Base-by-base conservation (phyloP, 2,888 invertebrate genomes). In the Cephonodes hylas region DNA sequence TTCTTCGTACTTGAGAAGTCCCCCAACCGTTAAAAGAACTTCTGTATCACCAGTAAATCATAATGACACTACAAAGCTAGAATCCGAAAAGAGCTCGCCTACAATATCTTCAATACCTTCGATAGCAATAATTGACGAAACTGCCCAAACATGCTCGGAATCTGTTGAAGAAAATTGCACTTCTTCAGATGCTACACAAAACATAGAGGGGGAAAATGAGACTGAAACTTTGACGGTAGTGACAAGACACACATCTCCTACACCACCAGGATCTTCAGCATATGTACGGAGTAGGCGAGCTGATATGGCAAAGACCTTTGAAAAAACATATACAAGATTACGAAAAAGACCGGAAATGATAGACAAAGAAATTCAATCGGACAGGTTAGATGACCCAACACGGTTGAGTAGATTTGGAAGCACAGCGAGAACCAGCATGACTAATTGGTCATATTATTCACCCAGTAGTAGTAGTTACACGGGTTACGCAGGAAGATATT, bases 191-290 rank as follows among this genome's bases (percentile, higher is more conserved):
- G 69, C 72, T 25, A 63, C 46, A 57, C 68, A 74, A 46, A 71
- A 60, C 53, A 68, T 75, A 48, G 64, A 72, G 60, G 76, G 81
- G 61, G 79, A 83, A 61, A 73, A 81, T 73, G 86, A 85, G 60
- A 80, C 77, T 69, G 90, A 89, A 79, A 88, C 94, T 3, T 81
- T 97, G 2, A 93, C 93, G 3, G 94, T 96, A 59, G 93, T 96
- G 2, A 96, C 96, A 0, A 93, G 97, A 63, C 95, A 95, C 27
- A 97, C 97, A 0, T 97, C 97, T 18, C 97, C 97, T 0, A 96
- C 95, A 0, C 95, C 95, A 3, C 95, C 95, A 0, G 94, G 95
- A 0, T 94, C 95, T 0, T 92, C 94, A 0, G 86, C 90, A 34
- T 95, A 95, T 67, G 88, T 95, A 8, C 91, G 96, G 67, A 94